Base-by-base conservation (phyloP, 2,888 invertebrate genomes). In the Leptothorax acervorum region DNA sequence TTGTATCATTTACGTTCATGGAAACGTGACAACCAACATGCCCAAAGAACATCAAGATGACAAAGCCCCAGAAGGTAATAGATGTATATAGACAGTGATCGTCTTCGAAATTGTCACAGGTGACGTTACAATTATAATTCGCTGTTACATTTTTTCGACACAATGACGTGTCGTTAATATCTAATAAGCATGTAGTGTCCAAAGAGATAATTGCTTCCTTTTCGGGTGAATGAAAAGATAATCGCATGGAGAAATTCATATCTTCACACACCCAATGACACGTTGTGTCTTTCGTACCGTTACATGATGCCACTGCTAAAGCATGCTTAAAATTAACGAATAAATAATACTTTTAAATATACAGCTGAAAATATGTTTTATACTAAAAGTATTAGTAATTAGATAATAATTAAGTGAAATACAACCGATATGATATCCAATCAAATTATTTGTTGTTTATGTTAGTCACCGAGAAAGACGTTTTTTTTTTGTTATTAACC, bases 1-100 rank as follows among this genome's bases (percentile, higher is more conserved):
- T 97, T 0, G 98, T 98, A 95, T 99, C 99, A 57, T 98, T 97
- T 57, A 99, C 97, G 66, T 97, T 98, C 92, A 98, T 97, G 48
- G 97, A 96, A 0, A 99, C 98, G 93, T 98, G 98, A 92, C 97
- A 98, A 3, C 97, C 97, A 84, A 98, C 97, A 1, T 97, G 97
- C 45, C 98, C 98, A 1, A 97, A 87, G 62, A 97, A 97, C 96
- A 97, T 96, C 35, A 97, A 94, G 0, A 97, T 87, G 0, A 98
- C 96, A 90, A 97, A 98, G 3, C 96, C 95, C 97, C 97, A 98
- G 94, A 98, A 98, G 0, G 96, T 95, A 0, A 95, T 91, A 0
- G 97, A 96, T 85, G 95, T 95, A 89, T 97, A 97, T 31, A 97
- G 94, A 82, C 92, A 93, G 42, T 85, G 74, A 63, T 90, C 83